A percentile compares a stretch with the other conserved stretches of the same genome.
Conservation (phyloP, 2,888 invertebrate genomes). For the Chloromyia formosa region DNA sequence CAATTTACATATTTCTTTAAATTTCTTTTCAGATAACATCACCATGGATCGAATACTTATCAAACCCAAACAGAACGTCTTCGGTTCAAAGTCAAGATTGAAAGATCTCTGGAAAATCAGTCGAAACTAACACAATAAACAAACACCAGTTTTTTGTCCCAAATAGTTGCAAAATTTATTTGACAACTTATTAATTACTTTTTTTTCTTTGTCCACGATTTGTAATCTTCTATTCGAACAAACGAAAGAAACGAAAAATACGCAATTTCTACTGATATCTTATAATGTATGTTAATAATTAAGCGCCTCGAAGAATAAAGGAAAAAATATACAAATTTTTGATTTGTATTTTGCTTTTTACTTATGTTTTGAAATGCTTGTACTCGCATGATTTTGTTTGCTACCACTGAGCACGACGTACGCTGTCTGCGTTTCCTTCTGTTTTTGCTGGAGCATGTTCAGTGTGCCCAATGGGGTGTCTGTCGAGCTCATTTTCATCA, state of each 20-base stretch:
- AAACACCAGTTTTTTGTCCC: neutral
- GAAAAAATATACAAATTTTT: no score
- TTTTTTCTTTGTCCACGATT: no score
- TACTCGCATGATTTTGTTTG: constrained; percentile 70
- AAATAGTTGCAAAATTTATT: constrained; percentile 24
- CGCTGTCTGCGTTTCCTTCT: constrained; percentile 91
- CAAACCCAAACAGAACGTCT: constrained; percentile 32
- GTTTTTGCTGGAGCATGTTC: constrained; percentile 93
- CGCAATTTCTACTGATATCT: no score
- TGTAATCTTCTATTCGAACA: no score
- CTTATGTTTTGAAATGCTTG: constrained; percentile 62
- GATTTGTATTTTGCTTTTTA: constrained; percentile 49
- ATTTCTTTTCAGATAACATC: constrained; percentile 40
- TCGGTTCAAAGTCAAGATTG: constrained; percentile 17
- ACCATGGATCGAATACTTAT: constrained; percentile 33
- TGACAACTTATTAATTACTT: neutral
- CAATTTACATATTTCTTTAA: no score
- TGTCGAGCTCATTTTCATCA: constrained; percentile 98
- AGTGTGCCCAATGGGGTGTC: constrained; percentile 97
- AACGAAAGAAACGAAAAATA: no score
- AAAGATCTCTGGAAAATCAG: constrained; percentile 36
- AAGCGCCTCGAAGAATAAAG: no score
- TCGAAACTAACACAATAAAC: constrained; percentile 8
- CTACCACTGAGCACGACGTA: constrained; percentile 92
- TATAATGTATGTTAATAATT: no score